phyloP scores from a whole-genome alignment of 1,140 invertebrate genomes.

The Aphelinus atriplicis region DNA sequence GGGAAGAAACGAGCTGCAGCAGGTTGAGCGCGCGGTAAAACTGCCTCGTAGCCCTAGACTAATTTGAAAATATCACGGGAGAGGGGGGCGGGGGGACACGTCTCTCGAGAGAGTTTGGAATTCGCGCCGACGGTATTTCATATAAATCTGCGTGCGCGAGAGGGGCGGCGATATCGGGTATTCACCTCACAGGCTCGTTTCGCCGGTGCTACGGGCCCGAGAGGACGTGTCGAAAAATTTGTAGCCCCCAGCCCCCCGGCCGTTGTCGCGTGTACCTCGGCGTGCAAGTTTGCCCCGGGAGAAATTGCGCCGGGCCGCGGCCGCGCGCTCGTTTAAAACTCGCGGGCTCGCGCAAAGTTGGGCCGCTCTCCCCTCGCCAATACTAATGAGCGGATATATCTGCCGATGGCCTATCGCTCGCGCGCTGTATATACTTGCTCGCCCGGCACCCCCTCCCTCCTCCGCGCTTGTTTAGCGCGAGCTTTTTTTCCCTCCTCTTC shows the following conservation, averaged over 20 bases:
- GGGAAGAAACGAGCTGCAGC: neutral
- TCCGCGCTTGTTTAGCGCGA: slow-evolving; percentile 22
- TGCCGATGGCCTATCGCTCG: slow-evolving; percentile 27
- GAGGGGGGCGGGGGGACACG: slow-evolving; percentile 2
- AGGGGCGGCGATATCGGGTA: slow-evolving; percentile 17
- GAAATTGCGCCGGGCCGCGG: neutral
- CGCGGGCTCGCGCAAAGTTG: slow-evolving; percentile 17
- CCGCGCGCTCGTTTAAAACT: slow-evolving; percentile 24
- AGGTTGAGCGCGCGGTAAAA: neutral
- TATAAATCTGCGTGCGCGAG: neutral
- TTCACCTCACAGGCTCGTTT: slow-evolving; percentile 39
- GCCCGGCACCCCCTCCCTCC: neutral
- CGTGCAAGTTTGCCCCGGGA: too few relatives aligned
- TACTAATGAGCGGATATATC: slow-evolving; percentile 29
- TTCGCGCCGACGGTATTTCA: neutral
- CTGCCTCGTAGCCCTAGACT: slow-evolving; percentile 3
- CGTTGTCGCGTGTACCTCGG: neutral
- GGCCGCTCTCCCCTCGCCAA: slow-evolving; percentile 29
- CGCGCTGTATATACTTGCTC: slow-evolving; percentile 11
- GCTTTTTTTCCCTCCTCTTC: neutral
- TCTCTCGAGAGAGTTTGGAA: slow-evolving; percentile 22
- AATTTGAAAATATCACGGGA: slow-evolving; percentile 36
- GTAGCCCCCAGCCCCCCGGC: slow-evolving; percentile 3
- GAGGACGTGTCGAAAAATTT: slow-evolving; percentile 34
- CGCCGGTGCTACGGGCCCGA: neutral